These are phyloP conservation scores for Dryoscopus gambensis DNA, from an alignment of 2,113 vertebrate species.

Conservation along the genomic window DNA sequence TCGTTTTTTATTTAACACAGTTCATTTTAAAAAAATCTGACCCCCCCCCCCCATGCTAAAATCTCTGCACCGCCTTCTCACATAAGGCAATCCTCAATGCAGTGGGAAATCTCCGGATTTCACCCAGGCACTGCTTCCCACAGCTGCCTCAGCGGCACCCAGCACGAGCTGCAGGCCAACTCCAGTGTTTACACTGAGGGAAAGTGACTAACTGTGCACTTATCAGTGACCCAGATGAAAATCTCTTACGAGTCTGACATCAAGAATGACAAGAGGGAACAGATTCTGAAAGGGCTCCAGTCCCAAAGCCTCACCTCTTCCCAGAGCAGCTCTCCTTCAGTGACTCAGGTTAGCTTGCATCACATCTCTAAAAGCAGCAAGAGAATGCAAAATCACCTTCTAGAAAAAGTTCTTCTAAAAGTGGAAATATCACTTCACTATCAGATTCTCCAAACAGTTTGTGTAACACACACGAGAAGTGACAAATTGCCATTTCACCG, in stretches of 20 bases:
- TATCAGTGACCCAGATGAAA: neutral
- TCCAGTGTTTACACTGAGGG: neutral
- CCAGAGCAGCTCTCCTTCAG: neutral
- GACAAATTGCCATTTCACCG: neutral
- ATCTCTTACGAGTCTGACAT: neutral
- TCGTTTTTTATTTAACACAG: neutral
- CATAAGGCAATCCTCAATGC: neutral
- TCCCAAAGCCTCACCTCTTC: neutral
- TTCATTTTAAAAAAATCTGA: fast-evolving
- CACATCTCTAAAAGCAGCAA: neutral
- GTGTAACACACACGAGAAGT: neutral
- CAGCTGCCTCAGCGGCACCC: neutral
- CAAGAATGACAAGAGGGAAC: neutral
- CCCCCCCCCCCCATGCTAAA: neutral
- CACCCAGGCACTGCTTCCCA: neutral
- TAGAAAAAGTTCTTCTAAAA: neutral
- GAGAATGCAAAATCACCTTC: neutral
- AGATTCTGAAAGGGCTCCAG: neutral
- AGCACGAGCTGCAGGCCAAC: neutral
- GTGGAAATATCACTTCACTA: neutral
- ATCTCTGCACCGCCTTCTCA: neutral
- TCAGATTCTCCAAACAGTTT: neutral
- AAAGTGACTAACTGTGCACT: neutral
- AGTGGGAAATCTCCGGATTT: neutral
- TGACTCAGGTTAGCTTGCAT: neutral